phyloP scores from a whole-genome alignment of 1,140 invertebrate species.

The Eciton burchellii region DNA sequence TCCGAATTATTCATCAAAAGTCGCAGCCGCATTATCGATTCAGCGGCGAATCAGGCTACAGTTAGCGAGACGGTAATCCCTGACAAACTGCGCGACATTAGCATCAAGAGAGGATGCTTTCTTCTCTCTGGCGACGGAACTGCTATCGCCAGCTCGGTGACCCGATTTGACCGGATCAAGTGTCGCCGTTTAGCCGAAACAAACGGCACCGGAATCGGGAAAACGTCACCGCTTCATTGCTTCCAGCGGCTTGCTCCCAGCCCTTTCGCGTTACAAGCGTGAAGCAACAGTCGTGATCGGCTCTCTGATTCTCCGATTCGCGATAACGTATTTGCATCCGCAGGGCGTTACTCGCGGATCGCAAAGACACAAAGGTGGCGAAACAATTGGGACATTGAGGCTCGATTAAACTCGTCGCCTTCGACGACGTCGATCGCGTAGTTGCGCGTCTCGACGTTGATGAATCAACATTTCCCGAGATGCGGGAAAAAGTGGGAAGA shows the following conservation, averaged over 20 bases:
- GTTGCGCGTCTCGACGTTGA: no score
- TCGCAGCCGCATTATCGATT: constrained; percentile 24
- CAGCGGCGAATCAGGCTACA: not conserved
- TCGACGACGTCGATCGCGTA: no score
- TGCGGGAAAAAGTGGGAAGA: no score
- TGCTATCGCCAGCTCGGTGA: not conserved
- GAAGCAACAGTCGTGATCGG: not conserved
- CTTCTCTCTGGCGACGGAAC: constrained; percentile 9
- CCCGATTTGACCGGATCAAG: constrained; percentile 34
- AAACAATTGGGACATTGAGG: no score
- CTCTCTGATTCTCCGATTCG: no score
- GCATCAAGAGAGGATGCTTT: constrained; percentile 13
- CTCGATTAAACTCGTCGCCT: no score
- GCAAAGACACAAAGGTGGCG: no score
- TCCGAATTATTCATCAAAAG: not conserved
- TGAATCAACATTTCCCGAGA: no score
- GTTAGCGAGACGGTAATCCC: constrained; percentile 44
- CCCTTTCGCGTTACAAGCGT: constrained; percentile 3
- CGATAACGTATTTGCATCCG: no score
- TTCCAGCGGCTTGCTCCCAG: constrained; percentile 7
- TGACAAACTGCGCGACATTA: constrained; percentile 54
- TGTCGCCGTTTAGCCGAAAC: constrained; percentile 34
- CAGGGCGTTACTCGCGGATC: no score
- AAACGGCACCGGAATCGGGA: constrained; percentile 29
- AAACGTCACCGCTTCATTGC: constrained; percentile 43